A percentile compares a stretch with the other conserved stretches of the same genome.
These are phyloP conservation scores for Spodoptera exigua DNA, from an alignment of 2,888 invertebrate species.

Conservation along the genomic window DNA sequence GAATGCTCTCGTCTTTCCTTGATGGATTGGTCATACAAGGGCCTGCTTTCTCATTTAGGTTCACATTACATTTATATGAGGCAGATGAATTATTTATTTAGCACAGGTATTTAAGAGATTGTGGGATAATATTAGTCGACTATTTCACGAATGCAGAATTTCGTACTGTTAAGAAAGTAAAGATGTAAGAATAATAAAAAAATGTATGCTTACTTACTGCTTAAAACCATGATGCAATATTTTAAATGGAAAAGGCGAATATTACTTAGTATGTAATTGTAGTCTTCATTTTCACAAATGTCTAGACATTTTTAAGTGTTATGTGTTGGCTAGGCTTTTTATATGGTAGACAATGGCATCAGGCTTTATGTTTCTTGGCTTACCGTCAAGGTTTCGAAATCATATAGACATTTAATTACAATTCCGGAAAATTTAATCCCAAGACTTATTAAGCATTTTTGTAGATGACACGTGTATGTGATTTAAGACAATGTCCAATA, in stretches of 20 bases:
- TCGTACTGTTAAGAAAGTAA: constrained; percentile 16
- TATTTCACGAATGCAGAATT: constrained; percentile 37
- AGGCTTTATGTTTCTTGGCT: constrained; percentile 44
- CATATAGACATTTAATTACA: no score
- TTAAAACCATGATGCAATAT: background rate
- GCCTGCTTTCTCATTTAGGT: constrained; percentile 37
- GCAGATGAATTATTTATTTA: background rate
- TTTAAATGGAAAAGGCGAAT: constrained; percentile 22
- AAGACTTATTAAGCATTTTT: no score
- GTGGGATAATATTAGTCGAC: constrained; percentile 35
- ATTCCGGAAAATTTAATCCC: no score
- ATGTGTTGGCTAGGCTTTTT: constrained; percentile 36
- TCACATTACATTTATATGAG: constrained; percentile 10
- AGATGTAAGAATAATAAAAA: no score
- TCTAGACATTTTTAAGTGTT: constrained; percentile 44
- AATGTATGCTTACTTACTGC: constrained; percentile 20
- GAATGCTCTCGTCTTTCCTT: constrained; percentile 22
- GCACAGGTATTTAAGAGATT: constrained; percentile 21
- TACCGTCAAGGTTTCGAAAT: constrained; percentile 40
- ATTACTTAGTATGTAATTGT: constrained; percentile 19
- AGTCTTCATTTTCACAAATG: constrained; percentile 26
- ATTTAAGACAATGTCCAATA: background rate
- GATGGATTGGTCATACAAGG: constrained; percentile 38
- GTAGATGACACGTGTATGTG: background rate
- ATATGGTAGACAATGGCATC: constrained; percentile 31